These are phyloP conservation scores for Xiphophorus hellerii DNA, from an alignment of 2,113 vertebrate species.

Conservation along the genomic window DNA sequence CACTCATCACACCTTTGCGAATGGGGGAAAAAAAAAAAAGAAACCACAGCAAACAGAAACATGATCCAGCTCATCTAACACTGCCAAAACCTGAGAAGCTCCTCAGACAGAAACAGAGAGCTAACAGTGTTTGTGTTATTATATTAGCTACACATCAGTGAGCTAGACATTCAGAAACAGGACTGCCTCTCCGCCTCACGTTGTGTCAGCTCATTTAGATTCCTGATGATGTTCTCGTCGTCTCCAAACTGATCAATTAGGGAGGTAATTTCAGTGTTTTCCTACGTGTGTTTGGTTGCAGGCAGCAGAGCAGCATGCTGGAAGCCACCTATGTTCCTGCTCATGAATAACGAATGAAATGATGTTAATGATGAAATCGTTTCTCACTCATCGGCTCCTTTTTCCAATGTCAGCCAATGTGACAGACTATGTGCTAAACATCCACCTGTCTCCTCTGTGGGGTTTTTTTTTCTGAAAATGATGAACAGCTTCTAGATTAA, in stretches of 20 bases:
- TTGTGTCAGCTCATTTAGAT: slow-evolving; percentile 40
- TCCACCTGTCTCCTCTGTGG: slow-evolving; percentile 20
- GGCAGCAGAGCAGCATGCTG: slow-evolving; percentile 34
- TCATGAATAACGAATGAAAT: slow-evolving; percentile 45
- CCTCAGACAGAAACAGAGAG: neutral
- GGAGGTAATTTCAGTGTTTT: slow-evolving; percentile 38
- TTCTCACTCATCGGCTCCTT: slow-evolving; percentile 35
- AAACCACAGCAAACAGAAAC: slow-evolving; percentile 6
- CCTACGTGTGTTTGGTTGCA: slow-evolving; percentile 39
- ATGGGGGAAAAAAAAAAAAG: neutral
- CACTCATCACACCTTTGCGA: slow-evolving; percentile 7
- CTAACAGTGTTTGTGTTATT: neutral
- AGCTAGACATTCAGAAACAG: slow-evolving; percentile 17
- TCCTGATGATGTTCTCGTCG: slow-evolving; percentile 40
- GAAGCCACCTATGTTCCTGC: slow-evolving; percentile 51
- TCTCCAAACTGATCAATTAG: slow-evolving; percentile 56
- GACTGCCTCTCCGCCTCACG: slow-evolving; percentile 9
- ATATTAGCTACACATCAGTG: neutral
- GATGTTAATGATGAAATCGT: slow-evolving; percentile 67
- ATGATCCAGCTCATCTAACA: neutral
- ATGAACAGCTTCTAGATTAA: slow-evolving; percentile 13
- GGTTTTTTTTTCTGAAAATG: neutral
- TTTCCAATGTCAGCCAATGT: slow-evolving; percentile 59
- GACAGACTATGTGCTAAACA: slow-evolving; percentile 28
- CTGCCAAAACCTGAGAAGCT: neutral